Evolutionary conservation across 2,888 invertebrate genomes (phyloP), one percentile per base, ranked within the genome.

Genomic region (Drosophila meridionalis): DNA sequence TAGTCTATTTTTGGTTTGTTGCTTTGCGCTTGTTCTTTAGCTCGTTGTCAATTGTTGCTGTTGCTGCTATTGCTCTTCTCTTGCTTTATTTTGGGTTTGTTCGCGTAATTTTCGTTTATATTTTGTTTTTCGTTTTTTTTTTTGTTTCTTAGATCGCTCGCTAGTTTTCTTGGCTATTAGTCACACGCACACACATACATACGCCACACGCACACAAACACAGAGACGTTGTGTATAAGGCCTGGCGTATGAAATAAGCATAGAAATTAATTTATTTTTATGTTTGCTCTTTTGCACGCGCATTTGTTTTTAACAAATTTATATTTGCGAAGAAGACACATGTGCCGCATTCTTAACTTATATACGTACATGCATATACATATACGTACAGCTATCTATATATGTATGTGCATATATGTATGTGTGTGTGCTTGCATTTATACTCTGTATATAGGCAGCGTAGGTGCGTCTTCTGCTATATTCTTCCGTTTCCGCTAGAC

Each of bases 1-100:
- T 56, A 69, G 74, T 80, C 85, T 86, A 87, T 87, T 85, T 86
- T 89, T 78, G 90, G 90, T 82, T 90, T 89, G 83, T 85, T 83
- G 89, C 83, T 87, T 87, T 75, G 52, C 65, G 72, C 73, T 73
- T 61, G 50, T 78, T 68, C 69, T 73, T 73, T 47, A 45, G 76
- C 78, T 78, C 81, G 63, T 70, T 70, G 74, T 83, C 77, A 82
- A 67, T 74, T 73, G 32, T 60, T 55, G 55, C 67, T 65, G 48
- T 11, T 50, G n/a, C 14, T 42, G 59, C 66, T 69, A 71, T 87
- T 74, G 77, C 61, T 71, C 28, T 34, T 43, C 42, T 43, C 50
- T 45, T 67, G 52, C 43, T 78, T 79, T 38, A 20, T 48, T 70
- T 67, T 70, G 40, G 57, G 40, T 57, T 84, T 78, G 60, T 87